Evolutionary conservation across 2,113 vertebrate species (phyloP).

Genomic region (Pomatorhinus ruficollis): DNA sequence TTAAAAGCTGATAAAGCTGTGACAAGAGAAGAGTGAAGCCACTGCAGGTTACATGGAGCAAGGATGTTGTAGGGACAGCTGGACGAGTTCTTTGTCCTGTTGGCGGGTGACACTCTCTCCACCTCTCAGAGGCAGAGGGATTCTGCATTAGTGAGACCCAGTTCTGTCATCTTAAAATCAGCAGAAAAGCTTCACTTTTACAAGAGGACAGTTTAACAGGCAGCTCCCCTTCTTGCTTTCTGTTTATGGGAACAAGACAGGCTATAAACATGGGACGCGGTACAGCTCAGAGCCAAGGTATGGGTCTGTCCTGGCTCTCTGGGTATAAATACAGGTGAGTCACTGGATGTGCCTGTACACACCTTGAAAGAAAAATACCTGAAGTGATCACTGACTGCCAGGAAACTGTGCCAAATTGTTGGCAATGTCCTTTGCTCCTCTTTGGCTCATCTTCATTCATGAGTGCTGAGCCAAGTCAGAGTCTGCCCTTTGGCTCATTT

Average conservation of each 20-base stretch:
- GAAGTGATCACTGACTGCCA: slow-evolving; percentile 57
- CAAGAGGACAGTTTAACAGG: background rate
- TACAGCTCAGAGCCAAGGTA: slow-evolving; percentile 30
- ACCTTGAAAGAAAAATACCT: slow-evolving; percentile 64
- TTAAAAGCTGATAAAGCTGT: background rate
- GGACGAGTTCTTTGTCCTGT: fast-evolving
- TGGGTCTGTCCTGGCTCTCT: background rate
- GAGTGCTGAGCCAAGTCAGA: slow-evolving; percentile 30
- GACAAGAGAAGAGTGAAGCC: background rate
- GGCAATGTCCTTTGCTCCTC: slow-evolving; percentile 60
- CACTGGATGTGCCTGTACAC: slow-evolving; percentile 62
- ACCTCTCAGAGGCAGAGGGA: background rate
- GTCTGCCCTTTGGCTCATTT: slow-evolving; percentile 26
- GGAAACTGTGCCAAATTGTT: slow-evolving; percentile 42
- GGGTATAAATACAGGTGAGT: slow-evolving; percentile 66
- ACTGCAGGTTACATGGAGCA: background rate
- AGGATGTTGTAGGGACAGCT: background rate
- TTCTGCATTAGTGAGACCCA: background rate
- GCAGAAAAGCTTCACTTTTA: background rate
- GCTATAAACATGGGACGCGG: background rate
- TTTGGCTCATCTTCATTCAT: slow-evolving; percentile 59
- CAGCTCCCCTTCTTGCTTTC: background rate
- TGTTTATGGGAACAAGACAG: background rate
- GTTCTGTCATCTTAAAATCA: background rate
- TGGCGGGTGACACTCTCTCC: background rate